Evolutionary conservation across 2,888 invertebrate genomes (phyloP), one percentile per base, ranked within the genome.

Genomic region (Idaea dimidiata): DNA sequence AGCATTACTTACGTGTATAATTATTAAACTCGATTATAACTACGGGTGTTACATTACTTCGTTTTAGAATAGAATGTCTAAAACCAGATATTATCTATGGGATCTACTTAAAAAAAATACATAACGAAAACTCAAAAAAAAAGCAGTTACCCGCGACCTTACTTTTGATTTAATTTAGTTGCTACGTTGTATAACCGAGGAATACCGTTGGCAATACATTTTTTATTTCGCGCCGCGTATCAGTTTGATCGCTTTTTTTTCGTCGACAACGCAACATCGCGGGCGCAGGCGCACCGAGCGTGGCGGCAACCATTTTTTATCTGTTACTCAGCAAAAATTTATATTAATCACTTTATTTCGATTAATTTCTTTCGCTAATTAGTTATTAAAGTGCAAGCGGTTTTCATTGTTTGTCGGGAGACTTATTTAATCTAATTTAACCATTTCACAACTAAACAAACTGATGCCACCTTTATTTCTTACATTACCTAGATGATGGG

Each of bases 261-360:
- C 43, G 43, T 43, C 43, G 43, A 14, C 14, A 43, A 43, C 43
- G 43, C 43, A 43, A 43, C 43, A 14, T 7, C 43, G 32, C 32
- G 32, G 43, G 43, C 43, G 43, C 43, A 43, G 14, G 43, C 24
- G 24, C 70, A 72, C 68, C 33, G 57, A 78, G 71, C 78, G 77
- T 75, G 66, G 65, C 68, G 64, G 58, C 55, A 63, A 66, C 53
- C 61, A 62, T 77, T 76, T 56, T 77, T 74, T 74, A 70, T 66
- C 66, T 67, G 68, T 75, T 72, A 75, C 70, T 72, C 73, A 69
- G 80, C 80, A 77, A 81, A 81, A 24, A 80, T 81, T 80, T 56
- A 77, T 80, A 83, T 82, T 83, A 84, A 84, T 82, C 76, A 80
- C 82, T 82, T 77, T 75, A 83, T 84, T 83, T 79, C 75, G 78